Conservation (phyloP, 2,797 vertebrate genomes). For the Pelodytes ibericus region DNA sequence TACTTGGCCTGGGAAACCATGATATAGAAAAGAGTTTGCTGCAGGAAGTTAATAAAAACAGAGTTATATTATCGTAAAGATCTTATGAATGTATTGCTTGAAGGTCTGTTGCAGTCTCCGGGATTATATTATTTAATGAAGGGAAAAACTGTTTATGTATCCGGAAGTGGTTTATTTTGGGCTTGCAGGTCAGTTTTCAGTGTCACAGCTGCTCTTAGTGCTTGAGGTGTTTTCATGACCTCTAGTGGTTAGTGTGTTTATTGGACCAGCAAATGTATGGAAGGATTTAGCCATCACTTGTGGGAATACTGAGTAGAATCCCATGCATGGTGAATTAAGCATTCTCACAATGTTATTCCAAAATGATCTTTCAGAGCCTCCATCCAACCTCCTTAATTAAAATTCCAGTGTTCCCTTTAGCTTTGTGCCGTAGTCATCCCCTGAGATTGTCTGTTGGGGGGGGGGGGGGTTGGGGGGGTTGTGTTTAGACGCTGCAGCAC, state of each 20-base stretch:
- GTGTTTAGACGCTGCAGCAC: no score
- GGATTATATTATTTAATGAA: not conserved
- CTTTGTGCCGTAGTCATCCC: no score
- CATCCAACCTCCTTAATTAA: no score
- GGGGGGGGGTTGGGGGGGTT: no score
- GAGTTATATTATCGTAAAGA: slow-evolving; percentile 18
- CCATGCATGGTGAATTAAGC: no score
- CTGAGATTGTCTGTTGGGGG: no score
- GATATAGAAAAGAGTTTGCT: not conserved
- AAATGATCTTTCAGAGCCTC: no score
- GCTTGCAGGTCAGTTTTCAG: slow-evolving; percentile 8
- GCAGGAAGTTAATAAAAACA: slow-evolving; percentile 32
- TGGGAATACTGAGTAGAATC: no score
- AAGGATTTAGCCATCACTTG: not conserved
- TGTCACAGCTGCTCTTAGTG: slow-evolving; percentile 4
- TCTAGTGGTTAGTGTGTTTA: slow-evolving; percentile 23
- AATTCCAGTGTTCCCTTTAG: no score
- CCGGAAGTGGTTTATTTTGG: slow-evolving; percentile 39
- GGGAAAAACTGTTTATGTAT: not conserved
- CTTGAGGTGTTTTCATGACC: no score
- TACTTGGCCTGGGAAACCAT: not conserved
- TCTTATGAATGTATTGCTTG: slow-evolving; percentile 1
- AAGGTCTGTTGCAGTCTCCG: not conserved
- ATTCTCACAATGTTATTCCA: no score
- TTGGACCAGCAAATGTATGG: not conserved